Evolutionary conservation across 2,888 invertebrate species (phyloP).

Genomic region (Coleophora deauratella): DNA sequence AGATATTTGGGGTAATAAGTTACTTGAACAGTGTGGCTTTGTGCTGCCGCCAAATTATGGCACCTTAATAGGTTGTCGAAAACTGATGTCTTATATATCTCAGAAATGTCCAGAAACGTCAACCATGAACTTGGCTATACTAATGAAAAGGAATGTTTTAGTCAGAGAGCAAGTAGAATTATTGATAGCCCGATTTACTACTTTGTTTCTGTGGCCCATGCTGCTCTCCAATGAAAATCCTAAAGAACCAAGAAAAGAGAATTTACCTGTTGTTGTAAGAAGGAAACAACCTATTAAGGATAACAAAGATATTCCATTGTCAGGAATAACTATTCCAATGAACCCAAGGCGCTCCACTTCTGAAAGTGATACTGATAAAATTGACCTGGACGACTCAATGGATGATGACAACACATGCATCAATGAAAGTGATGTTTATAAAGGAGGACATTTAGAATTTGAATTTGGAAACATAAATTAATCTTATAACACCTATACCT

Average conservation of each 20-base stretch:
- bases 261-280: too few species aligned
- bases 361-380: too few species aligned
- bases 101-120: neutral
- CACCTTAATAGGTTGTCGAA: conserved; percentile 46
- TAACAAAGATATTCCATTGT: too few species aligned
- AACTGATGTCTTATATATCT: conserved; percentile 31
- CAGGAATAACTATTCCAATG: neutral
- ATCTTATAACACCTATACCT: too few species aligned
- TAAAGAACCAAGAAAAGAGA: neutral
- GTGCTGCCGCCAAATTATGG: conserved; percentile 49
- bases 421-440: too few species aligned
- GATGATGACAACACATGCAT: too few species aligned
- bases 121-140: neutral
- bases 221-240: conserved; percentile 5
- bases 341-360: too few species aligned
- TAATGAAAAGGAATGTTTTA: conserved; percentile 1
- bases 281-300: too few species aligned
- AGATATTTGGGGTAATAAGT: conserved; percentile 42
- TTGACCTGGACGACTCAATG: too few species aligned
- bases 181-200: conserved; percentile 5
- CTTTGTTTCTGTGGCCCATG: conserved; percentile 8
- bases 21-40: conserved; percentile 22
- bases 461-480: too few species aligned
- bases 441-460: too few species aligned
- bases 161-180: conserved; percentile 3